Percentiles rank a stretch among this genome's conserved stretches.
Evolutionary conservation across 2,113 vertebrate genomes (phyloP).

Genomic region (Erythrocebus patas): DNA sequence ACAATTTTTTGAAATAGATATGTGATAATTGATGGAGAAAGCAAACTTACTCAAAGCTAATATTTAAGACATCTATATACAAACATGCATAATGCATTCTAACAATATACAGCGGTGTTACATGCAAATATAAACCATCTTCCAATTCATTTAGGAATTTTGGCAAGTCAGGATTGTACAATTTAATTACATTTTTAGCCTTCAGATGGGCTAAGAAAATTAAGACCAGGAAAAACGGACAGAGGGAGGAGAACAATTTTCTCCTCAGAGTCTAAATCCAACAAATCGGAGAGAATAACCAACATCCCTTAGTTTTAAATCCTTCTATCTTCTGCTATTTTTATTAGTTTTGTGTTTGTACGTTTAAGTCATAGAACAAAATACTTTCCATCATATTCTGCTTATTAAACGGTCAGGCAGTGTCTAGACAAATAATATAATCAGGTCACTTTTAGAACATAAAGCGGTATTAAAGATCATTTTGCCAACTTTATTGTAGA

Average conservation of each 20-base stretch:
- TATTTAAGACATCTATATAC: background rate
- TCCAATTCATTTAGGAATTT: background rate
- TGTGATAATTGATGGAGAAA: background rate
- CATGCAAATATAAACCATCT: background rate
- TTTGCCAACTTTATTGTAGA: background rate
- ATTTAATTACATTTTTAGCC: background rate
- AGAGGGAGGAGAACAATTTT: background rate
- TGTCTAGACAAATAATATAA: background rate
- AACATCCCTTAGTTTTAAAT: background rate
- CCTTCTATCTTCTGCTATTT: background rate
- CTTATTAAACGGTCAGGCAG: background rate
- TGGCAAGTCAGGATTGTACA: background rate
- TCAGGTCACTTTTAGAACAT: background rate
- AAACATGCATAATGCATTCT: background rate
- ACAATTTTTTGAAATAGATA: background rate
- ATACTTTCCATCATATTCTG: background rate
- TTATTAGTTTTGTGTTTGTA: background rate
- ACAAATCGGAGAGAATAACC: background rate
- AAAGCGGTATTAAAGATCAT: background rate
- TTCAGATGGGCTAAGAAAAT: background rate
- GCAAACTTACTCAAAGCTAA: background rate
- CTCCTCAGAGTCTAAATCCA: background rate
- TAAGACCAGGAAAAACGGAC: background rate
- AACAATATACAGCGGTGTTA: background rate
- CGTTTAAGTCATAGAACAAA: background rate